phyloP scores from a whole-genome alignment of 2,797 vertebrate genomes.

The Hydrolagus colliei region DNA sequence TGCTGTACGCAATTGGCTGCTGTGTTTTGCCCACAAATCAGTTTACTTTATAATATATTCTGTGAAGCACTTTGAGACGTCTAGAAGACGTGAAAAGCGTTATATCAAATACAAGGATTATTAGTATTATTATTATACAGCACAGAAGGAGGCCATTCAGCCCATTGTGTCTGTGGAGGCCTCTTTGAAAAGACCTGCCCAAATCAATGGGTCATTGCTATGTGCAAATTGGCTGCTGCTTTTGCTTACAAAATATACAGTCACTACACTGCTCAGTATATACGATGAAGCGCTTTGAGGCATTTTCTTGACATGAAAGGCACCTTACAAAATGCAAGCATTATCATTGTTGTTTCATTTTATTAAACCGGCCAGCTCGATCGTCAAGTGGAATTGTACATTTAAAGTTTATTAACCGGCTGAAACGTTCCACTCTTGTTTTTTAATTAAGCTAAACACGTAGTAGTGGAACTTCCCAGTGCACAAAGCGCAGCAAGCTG shows the following conservation, averaged over 20 bases:
- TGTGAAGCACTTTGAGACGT: too few species aligned
- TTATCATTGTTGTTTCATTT: too few species aligned
- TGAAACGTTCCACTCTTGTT: neutral
- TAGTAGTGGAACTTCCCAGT: slow-evolving; percentile 3
- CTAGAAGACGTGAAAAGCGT: too few species aligned
- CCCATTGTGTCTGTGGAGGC: too few species aligned
- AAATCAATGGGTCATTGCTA: neutral
- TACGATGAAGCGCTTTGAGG: neutral
- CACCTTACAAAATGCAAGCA: neutral
- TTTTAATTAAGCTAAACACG: slow-evolving; percentile 10
- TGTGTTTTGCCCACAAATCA: too few species aligned
- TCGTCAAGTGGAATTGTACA: slow-evolving; percentile 11
- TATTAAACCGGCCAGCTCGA: slow-evolving; percentile 1
- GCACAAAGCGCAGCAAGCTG: neutral
- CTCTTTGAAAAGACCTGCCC: too few species aligned
- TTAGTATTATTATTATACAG: too few species aligned
- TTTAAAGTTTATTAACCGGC: slow-evolving; percentile 11
- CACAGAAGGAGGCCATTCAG: too few species aligned
- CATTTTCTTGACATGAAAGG: neutral
- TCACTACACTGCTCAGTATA: neutral
- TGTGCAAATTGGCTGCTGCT: neutral
- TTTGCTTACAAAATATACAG: neutral
- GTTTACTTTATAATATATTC: too few species aligned
- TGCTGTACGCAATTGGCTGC: too few species aligned
- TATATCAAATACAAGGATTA: too few species aligned